Conservation (phyloP, 1,140 invertebrate genomes). For the Musca vetustissima region DNA sequence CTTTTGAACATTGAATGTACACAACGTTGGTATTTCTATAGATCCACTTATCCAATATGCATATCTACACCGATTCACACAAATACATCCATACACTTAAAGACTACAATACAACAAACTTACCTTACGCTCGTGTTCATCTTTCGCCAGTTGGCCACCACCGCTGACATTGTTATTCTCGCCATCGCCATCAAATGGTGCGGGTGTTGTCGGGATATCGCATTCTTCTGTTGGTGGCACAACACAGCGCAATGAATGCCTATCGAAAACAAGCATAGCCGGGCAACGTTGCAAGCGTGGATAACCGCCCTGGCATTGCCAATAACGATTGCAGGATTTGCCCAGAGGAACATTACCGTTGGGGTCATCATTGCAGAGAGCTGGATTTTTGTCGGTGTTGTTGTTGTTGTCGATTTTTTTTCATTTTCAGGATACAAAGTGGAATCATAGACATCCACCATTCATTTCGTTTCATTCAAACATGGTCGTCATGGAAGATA, state of each 20-base stretch:
- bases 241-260: slow-evolving; percentile 78
- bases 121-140: slow-evolving; percentile 33
- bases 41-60: no score
- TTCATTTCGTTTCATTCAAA: neutral
- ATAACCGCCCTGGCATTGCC: slow-evolving; percentile 91
- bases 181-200: slow-evolving; percentile 61
- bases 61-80: no score
- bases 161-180: slow-evolving; percentile 28
- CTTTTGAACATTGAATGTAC: no score
- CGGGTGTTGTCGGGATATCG: slow-evolving; percentile 75
- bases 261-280: slow-evolving; percentile 87
- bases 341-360: slow-evolving; percentile 70
- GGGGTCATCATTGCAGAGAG: slow-evolving; percentile 82
- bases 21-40: no score
- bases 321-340: slow-evolving; percentile 90
- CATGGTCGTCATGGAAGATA: neutral
- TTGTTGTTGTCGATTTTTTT: neutral
- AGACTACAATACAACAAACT: slow-evolving; percentile 5
- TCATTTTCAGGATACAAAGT: no score
- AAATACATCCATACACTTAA: neutral
- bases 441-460: no score
- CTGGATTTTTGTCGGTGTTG: no score
- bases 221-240: slow-evolving; percentile 87
- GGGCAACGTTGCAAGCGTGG: slow-evolving; percentile 86
- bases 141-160: slow-evolving; percentile 28